Evolutionary conservation across 2,888 invertebrate genomes (phyloP), one percentile per base, ranked within the genome.

Genomic region (Synergus laeviventris): DNA sequence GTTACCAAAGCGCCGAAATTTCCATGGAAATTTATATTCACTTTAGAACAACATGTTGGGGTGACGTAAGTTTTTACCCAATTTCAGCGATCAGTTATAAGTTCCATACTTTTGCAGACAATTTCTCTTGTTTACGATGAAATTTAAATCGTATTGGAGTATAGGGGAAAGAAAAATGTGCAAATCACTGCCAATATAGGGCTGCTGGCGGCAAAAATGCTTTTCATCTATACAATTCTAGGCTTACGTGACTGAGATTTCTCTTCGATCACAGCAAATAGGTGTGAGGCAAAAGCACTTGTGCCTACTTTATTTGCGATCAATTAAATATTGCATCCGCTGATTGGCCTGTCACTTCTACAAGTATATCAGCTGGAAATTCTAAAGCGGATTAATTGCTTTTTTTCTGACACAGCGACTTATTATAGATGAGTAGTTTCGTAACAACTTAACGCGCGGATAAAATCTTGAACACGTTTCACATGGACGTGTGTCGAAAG

Each of bases 371-470:
- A 5, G 5, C 56, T 24, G 21, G 5, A 18, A 12, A 11, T 49
- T 49, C 66, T 70, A n/a, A 24, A 45, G 31, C 4, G 31, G 45
- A 5, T 21, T 49, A 70, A 70, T 70, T 49, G 49, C 49, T 49
- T 49, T 31, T 70, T 70, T 49, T 31, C 31, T 70, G 31, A n/a
- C 70, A 45, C 31, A 49, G 9, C 49, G 31, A 49, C 45, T 70
- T 49, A 70, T 70, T 70, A 70, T 45, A 70, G 70, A 31, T 70
- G 70, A 70, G 36, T 11, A 31, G 49, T 70, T 70, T 70, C 70
- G 45, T 70, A 70, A 70, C 70, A 70, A 70, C 49, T 49, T 70
- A 24, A 49, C 31, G 49, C 9, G n/a, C 49, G 24, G 70, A 70
- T 49, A 70, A 45, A 49, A 70, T 49, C 42, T 16, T 49, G 45